Evolutionary conservation across 2,888 invertebrate species (phyloP), one percentile per base, ranked within the genome.

Genomic region (Sinelater perroti): DNA sequence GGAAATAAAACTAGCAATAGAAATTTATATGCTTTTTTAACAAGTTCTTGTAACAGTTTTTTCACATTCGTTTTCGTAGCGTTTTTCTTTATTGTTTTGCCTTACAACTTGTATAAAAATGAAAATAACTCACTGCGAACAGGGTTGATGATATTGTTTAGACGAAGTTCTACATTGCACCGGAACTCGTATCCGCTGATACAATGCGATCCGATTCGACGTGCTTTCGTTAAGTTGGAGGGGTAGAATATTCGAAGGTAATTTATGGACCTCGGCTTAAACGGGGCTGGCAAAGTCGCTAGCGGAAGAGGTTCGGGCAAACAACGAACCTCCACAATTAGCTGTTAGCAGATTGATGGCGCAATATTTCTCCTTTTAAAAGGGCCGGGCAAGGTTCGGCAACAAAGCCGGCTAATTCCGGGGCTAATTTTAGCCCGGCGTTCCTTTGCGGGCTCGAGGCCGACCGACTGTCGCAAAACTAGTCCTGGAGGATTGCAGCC

Each of bases 261-360:
- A 60, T 60, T 60, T 56, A 56, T 40, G 60, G 33, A 45, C 30
- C 40, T 26, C 33, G 16, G 38, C 40, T 56, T 35, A 54, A 55
- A 17, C 14, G 40, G 21, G 30, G 50, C 46, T 42, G 45, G 60
- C 50, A 56, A 60, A 53, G 46, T 44, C 53, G 35, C 45, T 42
- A 40, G 35, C 30, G 52, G 40, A 52, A 47, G 53, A 58, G 42
- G 56, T 40, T 49, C 49, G 35, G 49, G 49, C 56, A 56, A 56
- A 56, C 56, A 56, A 47, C 40, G 55, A 49, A 57, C 47, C 70
- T 69, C 67, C 66, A 71, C 73, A 76, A 76, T 76, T 76, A 75
- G 73, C 71, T 69, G 68, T 62, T 67, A 61, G 64, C 68, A 73
- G 75, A 76, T 74, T 71, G 72, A 76, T 75, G 65, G 59, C 38